Evolutionary conservation across 2,113 vertebrate species (phyloP).

Genomic region (Mormoops blainvillei): DNA sequence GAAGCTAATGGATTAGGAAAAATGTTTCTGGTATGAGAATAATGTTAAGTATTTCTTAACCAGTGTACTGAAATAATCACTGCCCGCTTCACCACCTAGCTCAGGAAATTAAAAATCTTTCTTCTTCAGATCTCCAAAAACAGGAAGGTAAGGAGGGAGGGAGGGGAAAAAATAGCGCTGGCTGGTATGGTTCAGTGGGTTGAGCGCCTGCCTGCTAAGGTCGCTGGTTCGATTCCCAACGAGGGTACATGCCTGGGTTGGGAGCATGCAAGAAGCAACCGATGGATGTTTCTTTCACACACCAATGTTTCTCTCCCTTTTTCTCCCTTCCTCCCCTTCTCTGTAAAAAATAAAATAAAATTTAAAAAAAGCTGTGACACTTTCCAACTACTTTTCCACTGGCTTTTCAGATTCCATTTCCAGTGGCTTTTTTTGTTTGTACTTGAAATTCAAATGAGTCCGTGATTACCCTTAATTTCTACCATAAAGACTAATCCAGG

Average conservation of each 20-base stretch:
- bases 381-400: background rate
- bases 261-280: too few species aligned
- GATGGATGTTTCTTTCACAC: too few species aligned
- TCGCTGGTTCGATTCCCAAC: too few species aligned
- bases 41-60: slow-evolving; percentile 50
- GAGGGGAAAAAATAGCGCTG: too few species aligned
- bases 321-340: too few species aligned
- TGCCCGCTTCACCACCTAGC: background rate
- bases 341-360: too few species aligned
- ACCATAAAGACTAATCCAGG: background rate
- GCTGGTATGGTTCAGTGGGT: too few species aligned
- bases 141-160: background rate
- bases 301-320: too few species aligned
- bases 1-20: slow-evolving; percentile 12
- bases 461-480: slow-evolving; percentile 18
- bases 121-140: slow-evolving; percentile 4
- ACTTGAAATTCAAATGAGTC: slow-evolving; percentile 21
- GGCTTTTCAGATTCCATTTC: slow-evolving; percentile 24
- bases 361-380: background rate
- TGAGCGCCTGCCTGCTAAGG: too few species aligned
- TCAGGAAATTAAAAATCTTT: slow-evolving; percentile 38
- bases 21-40: slow-evolving; percentile 35
- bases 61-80: slow-evolving; percentile 39
- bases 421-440: background rate
- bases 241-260: too few species aligned